Percentiles rank a stretch among this genome's conserved stretches.
Evolutionary conservation across 2,888 invertebrate species (phyloP).

Genomic region (Brachyopa scutellaris): DNA sequence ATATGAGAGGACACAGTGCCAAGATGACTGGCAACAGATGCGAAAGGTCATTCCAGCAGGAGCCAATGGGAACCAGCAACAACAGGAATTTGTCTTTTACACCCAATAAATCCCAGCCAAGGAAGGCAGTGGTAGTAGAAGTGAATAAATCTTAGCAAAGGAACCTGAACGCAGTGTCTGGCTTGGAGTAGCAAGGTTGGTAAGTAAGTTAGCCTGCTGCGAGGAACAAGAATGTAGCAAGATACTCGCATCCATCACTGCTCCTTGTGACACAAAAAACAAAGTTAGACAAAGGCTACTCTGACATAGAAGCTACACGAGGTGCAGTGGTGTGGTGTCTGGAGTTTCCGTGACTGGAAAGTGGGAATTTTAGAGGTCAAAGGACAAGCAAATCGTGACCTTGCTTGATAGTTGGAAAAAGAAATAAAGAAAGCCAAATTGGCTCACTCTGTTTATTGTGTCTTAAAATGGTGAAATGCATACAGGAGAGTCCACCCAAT

Average conservation of each 20-base stretch:
- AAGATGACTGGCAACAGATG: conserved; percentile 69
- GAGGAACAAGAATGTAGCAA: conserved; percentile 52
- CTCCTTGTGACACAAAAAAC: conserved; percentile 37
- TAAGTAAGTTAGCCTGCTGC: conserved; percentile 48
- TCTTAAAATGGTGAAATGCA: too few species aligned
- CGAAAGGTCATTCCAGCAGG: conserved; percentile 55
- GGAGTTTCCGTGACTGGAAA: too few species aligned
- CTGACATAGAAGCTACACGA: too few species aligned
- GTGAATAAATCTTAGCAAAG: conserved; percentile 60
- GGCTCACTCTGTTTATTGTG: too few species aligned
- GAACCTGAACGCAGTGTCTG: conserved; percentile 55
- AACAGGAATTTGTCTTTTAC: conserved; percentile 64
- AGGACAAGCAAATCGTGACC: neutral
- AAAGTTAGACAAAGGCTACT: too few species aligned
- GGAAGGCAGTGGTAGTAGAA: conserved; percentile 49
- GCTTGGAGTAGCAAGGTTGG: conserved; percentile 43
- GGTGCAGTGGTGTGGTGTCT: too few species aligned
- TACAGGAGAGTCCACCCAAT: too few species aligned
- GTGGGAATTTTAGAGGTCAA: neutral
- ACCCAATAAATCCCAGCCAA: conserved; percentile 63
- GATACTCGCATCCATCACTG: conserved; percentile 58
- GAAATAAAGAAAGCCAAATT: too few species aligned
- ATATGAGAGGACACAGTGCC: conserved; percentile 45
- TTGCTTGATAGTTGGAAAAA: neutral
- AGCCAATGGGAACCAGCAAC: neutral